Evolutionary conservation across 2,888 invertebrate species (phyloP).

Genomic region (Julus scandinavius): DNA sequence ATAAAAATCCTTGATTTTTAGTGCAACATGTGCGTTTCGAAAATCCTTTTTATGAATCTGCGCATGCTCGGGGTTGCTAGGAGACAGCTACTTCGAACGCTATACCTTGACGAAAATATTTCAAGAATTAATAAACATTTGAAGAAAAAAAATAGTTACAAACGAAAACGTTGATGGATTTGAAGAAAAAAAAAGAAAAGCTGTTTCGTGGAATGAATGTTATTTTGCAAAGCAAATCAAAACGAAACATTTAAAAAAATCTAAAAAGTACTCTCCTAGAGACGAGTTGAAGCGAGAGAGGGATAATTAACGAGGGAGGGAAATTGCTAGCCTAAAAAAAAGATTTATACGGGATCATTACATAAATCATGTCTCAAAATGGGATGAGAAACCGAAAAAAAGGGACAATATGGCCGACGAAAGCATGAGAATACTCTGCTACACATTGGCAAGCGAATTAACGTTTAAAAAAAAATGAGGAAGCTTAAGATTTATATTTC

Average conservation of each 20-base stretch:
- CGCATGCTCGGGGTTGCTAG: no score
- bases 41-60: no score
- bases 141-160: not conserved
- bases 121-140: not conserved
- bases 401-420: not conserved
- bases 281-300: not conserved
- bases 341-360: conserved; percentile 9
- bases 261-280: not conserved
- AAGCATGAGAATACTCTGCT: not conserved
- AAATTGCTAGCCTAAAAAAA: not conserved
- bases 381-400: not conserved
- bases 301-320: not conserved
- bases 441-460: not conserved
- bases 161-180: conserved; percentile 7
- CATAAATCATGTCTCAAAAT: conserved; percentile 2
- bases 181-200: not conserved
- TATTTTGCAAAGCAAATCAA: not conserved
- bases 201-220: not conserved
- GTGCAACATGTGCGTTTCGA: no score
- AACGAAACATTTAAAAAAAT: conserved; percentile 5
- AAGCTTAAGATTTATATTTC: not conserved
- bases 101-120: not conserved
- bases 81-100: no score
- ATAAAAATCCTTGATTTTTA: no score
- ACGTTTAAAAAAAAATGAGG: not conserved